Evolutionary conservation across 2,888 invertebrate genomes (phyloP), one percentile per base, ranked within the genome.

Genomic region (Athetis lepigone): DNA sequence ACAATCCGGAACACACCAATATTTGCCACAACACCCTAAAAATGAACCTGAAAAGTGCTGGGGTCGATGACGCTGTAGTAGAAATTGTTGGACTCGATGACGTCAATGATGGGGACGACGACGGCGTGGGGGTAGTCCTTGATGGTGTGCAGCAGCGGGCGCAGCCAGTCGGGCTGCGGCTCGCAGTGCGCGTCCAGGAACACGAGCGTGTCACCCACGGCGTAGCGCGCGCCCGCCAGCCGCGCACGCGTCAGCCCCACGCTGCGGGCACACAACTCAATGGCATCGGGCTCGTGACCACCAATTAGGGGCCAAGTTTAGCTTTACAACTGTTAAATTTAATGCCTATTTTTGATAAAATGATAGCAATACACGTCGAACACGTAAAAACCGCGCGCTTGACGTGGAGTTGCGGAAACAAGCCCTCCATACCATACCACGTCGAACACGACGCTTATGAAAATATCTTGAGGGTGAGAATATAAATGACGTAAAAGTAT

Each of bases 151-250:
- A 99, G 94, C 55, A 99, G 91, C 0, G 99, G 99, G 85, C 99
- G 97, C 69, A 99, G 95, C 98, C 98, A 98, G 79, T 97, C 96
- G 40, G 92, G 90, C 69, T 97, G 97, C 4, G 96, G 97, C 95
- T 99, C 99, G 91, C 98, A 98, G 91, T 99, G 99, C 1, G 98
- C 97, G 94, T 99, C 99, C 70, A 98, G 95, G 92, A 99, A 99
- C 51, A 98, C 96, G 55, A 98, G 90, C 39, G 97, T 97, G 85
- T 98, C 97, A 0, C 98, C 98, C 0, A 80, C 88, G 2, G 99
- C 98, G 68, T 96, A 96, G 67, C 97, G 96, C 2, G 99, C 99
- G 43, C 99, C 99, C 51, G 97, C 97, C 75, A 99, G 94, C 47
- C 99, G 96, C 0, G 99, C 99, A 40, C 98, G 95, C 59, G 98